Evolutionary conservation across 1,140 invertebrate genomes (phyloP).

Genomic region (Drosophila biarmipes): DNA sequence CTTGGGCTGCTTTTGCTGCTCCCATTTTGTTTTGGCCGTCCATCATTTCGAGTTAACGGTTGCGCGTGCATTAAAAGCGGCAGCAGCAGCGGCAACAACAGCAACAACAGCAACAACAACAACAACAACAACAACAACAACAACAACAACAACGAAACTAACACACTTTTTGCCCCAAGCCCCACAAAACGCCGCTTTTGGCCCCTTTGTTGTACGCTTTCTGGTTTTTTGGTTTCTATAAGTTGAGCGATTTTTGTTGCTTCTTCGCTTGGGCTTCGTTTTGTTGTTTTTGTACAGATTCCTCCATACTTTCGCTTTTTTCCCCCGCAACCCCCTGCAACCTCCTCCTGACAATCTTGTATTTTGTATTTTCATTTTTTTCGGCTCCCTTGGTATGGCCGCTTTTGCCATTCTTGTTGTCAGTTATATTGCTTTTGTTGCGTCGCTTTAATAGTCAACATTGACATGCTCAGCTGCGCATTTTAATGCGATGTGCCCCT

Average conservation of each 20-base stretch:
- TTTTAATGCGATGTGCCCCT: slow-evolving; percentile 60
- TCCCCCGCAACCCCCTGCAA: background rate
- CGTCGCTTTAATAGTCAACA: slow-evolving; percentile 69
- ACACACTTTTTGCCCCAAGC: slow-evolving; percentile 51
- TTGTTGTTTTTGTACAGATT: slow-evolving; percentile 61
- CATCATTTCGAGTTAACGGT: slow-evolving; percentile 73
- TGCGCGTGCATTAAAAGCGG: slow-evolving; percentile 42
- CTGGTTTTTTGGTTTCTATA: slow-evolving; percentile 72
- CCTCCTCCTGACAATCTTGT: background rate
- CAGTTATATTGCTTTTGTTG: slow-evolving; percentile 17
- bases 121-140: slow-evolving; percentile 59
- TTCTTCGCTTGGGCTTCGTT: slow-evolving; percentile 45
- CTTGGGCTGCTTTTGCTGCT: slow-evolving; percentile 42
- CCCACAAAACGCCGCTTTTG: background rate
- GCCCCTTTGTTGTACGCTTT: slow-evolving; percentile 63
- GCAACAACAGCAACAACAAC: slow-evolving; percentile 55
- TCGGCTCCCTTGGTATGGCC: slow-evolving; percentile 7
- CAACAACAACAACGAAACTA: slow-evolving; percentile 68
- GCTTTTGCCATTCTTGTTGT: slow-evolving; percentile 19
- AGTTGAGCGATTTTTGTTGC: slow-evolving; percentile 55
- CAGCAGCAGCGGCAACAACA: no score
- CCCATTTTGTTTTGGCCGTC: slow-evolving; percentile 58
- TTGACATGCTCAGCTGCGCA: slow-evolving; percentile 77
- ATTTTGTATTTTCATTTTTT: slow-evolving; percentile 5
- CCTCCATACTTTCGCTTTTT: slow-evolving; percentile 76